Percentiles rank a stretch among this genome's conserved stretches.
Evolutionary conservation across 2,888 invertebrate genomes (phyloP).

Genomic region (Ectemnius lituratus): DNA sequence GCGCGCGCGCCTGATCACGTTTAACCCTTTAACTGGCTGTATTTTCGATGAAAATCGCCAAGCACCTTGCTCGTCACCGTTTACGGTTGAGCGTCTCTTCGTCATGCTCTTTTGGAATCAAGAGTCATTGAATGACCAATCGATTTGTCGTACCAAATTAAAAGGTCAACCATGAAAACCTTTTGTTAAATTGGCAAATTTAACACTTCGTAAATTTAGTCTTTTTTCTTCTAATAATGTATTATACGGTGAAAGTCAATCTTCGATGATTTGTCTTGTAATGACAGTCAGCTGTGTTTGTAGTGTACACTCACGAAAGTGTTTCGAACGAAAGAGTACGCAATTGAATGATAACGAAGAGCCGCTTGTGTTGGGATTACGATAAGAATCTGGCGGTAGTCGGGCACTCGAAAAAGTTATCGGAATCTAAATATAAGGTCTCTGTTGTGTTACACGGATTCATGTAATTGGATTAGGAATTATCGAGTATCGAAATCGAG

Average conservation of each 20-base stretch:
- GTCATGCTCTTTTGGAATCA: no score
- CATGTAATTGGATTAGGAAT: not conserved
- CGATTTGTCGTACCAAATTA: no score
- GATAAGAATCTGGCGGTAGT: constrained; percentile 18
- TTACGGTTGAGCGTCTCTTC: not conserved
- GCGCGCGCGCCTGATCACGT: not conserved
- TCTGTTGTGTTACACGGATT: not conserved
- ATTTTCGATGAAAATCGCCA: constrained; percentile 2
- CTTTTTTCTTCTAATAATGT: no score
- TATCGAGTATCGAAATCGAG: not conserved
- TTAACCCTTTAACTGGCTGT: constrained; percentile 8
- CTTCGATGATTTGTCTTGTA: not conserved
- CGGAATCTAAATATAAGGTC: not conserved
- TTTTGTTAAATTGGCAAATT: no score
- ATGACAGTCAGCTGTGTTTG: not conserved
- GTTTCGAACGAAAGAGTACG: no score
- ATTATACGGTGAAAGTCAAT: not conserved
- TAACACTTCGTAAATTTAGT: no score
- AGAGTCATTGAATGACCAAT: no score
- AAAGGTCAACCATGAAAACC: no score
- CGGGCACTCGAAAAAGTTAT: constrained; percentile 4
- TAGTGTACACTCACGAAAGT: not conserved
- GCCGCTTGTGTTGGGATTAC: constrained; percentile 12
- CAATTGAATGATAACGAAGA: constrained; percentile 30
- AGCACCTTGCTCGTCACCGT: not conserved